phyloP scores from a whole-genome alignment of 2,113 vertebrate species.

The Tiliqua scincoides region DNA sequence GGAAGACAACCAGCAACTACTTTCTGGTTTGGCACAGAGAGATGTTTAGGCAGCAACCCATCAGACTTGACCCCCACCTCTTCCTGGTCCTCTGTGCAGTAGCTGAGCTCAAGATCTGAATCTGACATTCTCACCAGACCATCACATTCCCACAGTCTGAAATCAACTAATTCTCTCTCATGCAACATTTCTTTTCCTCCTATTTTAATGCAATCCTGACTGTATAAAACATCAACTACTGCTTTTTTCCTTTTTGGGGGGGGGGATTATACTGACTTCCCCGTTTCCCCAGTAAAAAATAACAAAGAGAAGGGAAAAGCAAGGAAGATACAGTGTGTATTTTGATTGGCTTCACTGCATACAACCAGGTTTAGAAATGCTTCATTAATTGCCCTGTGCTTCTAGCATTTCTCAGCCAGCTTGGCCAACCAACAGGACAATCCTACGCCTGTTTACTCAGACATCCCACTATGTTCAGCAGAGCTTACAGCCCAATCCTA shows the following conservation, averaged over 20 bases:
- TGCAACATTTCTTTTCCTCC: rapidly evolving
- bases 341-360: not conserved
- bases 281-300: not conserved
- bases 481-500: too few species aligned
- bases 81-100: not conserved
- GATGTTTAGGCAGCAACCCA: not conserved
- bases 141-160: slow-evolving; percentile 16
- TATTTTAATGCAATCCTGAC: not conserved
- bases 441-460: too few species aligned
- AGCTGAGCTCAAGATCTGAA: not conserved
- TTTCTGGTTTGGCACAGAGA: not conserved
- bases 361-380: not conserved
- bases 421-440: too few species aligned
- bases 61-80: not conserved
- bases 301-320: not conserved
- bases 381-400: not conserved
- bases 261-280: not conserved
- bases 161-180: not conserved
- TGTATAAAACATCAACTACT: not conserved
- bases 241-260: not conserved
- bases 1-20: not conserved
- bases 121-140: slow-evolving; percentile 11
- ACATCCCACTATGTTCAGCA: too few species aligned
- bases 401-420: too few species aligned
- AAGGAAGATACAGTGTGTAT: not conserved